Percentiles rank a stretch among this genome's conserved stretches.
phyloP scores from a whole-genome alignment of 1,140 invertebrate genomes.

The Bombus waltoni region DNA sequence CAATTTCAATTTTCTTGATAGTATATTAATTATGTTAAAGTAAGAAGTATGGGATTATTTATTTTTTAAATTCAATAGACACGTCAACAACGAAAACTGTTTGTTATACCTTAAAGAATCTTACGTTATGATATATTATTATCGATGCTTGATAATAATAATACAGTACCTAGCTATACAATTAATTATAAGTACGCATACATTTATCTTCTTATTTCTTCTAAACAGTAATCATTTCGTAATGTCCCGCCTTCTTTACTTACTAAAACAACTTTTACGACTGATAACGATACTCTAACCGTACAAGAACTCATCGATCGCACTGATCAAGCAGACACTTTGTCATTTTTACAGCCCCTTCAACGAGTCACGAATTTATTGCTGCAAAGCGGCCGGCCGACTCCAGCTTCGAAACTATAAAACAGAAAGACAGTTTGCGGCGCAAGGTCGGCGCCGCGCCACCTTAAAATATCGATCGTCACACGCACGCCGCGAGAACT shows the following conservation, averaged over 20 bases:
- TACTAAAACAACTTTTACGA: not conserved
- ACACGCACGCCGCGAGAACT: conserved; percentile 23
- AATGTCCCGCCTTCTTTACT: too few relatives aligned
- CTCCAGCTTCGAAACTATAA: not conserved
- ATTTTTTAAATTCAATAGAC: too few relatives aligned
- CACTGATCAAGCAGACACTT: not conserved
- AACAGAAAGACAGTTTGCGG: conserved; percentile 12
- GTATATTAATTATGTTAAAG: not conserved
- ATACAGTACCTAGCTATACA: too few relatives aligned
- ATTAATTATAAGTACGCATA: too few relatives aligned
- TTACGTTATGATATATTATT: not conserved
- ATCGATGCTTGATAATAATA: too few relatives aligned
- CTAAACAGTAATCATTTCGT: not conserved
- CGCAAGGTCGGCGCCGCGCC: conserved; percentile 14
- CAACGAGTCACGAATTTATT: not conserved
- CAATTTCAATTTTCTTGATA: not conserved
- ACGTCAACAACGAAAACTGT: not conserved
- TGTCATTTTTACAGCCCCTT: not conserved
- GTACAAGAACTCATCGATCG: not conserved
- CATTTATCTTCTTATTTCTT: not conserved
- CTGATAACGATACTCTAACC: too few relatives aligned
- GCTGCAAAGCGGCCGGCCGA: too few relatives aligned
- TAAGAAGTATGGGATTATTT: too few relatives aligned
- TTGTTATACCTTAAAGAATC: not conserved
- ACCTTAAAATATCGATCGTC: conserved; percentile 65